Evolutionary conservation across 2,888 invertebrate species (phyloP).

Genomic region (Xylocampa areola): DNA sequence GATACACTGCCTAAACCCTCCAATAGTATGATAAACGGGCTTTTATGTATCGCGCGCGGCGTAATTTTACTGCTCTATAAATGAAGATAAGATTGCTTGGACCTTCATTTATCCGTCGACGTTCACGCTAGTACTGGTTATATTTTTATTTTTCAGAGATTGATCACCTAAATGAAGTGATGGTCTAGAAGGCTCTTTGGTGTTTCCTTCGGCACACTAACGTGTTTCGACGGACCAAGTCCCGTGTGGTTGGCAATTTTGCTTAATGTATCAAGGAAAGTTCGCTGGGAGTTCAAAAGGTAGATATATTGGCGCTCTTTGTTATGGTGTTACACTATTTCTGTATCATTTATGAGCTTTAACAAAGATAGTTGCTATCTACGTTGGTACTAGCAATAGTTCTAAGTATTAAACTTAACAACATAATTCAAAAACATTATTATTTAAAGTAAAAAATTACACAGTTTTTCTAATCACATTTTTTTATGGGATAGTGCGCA

Average conservation of each 20-base stretch:
- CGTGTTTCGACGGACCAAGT: slow-evolving; percentile 25
- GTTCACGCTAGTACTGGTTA: slow-evolving; percentile 69
- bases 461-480: no score
- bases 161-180: slow-evolving; percentile 66
- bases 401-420: no score
- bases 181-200: slow-evolving; percentile 37
- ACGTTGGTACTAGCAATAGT: no score
- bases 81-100: slow-evolving; percentile 84
- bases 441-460: no score
- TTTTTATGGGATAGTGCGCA: no score
- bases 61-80: slow-evolving; percentile 86
- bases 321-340: slow-evolving; percentile 12
- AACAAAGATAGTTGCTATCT: no score
- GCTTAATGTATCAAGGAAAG: slow-evolving; percentile 46
- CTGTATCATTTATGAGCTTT: no score
- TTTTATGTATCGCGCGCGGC: slow-evolving; percentile 79
- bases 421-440: no score
- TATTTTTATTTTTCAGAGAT: slow-evolving; percentile 75
- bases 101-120: slow-evolving; percentile 75
- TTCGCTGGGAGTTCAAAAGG: slow-evolving; percentile 30
- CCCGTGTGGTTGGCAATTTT: slow-evolving; percentile 41
- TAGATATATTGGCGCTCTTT: slow-evolving; percentile 21
- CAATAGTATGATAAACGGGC: slow-evolving; percentile 82
- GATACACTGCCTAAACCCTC: slow-evolving; percentile 79
- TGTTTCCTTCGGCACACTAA: slow-evolving; percentile 42